Base-by-base conservation (phyloP, 2,113 vertebrate species). In the Rhinichthys klamathensis region DNA sequence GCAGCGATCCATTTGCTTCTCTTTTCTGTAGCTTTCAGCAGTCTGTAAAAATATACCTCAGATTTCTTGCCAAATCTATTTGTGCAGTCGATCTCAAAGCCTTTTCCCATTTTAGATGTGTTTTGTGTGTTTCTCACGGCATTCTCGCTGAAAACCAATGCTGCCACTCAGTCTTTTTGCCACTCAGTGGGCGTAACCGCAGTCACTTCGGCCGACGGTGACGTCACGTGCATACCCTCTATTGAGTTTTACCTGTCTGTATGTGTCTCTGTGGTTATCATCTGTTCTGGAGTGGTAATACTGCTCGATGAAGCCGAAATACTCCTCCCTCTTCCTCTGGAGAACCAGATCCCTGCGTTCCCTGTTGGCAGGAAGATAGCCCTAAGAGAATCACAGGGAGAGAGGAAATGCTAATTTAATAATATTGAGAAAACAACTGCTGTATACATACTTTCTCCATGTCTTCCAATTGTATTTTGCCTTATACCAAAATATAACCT, bases 261-360 rank as follows among this genome's bases (percentile, higher is more conserved):
- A 99, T 12, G 98, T 99, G 91, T 99, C 98, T 88, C 96, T 97
- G 88, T 97, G 96, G 89, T 98, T 96, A 56, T 99, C 98, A 60
- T 99, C 98, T 4, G 97, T 99, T 60, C 98, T 94, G 91, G 98
- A 99, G 92, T 98, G 96, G n/a, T 99, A 99, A 95, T 99, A 99
- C 95, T 99, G 98, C 91, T 99, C 96, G 35, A 99, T 99, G 92
- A 99, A 99, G 76, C 97, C 97, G 6, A 98, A 99, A 90, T 99
- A 99, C 30, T 99, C 98, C 54, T 98, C 97, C 15, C 98, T 92
- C 76, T 99, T 99, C 18, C 98, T 92, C 86, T 96, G 96, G 54
- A 99, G 91, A 15, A 98, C 99, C 92, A 96, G 90, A 87, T 98
- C 96, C 70, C 97, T 91, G 84, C 98, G 95, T 88, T 99, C 98